phyloP scores from a whole-genome alignment of 2,113 vertebrate genomes.

The Kryptolebias marmoratus region DNA sequence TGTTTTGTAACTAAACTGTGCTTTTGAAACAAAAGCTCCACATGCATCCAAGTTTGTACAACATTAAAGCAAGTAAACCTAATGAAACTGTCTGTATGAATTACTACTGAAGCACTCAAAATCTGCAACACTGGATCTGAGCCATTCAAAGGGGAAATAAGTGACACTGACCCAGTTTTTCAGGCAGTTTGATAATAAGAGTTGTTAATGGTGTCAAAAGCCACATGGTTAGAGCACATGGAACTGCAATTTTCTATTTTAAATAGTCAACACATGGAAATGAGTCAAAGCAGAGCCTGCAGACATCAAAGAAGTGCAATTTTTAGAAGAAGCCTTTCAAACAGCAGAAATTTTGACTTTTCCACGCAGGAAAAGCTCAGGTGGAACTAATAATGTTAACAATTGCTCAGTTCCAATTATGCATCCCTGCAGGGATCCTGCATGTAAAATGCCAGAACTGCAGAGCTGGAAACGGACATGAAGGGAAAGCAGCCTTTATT shows the following conservation, averaged over 20 bases:
- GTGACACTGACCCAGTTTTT: conserved; percentile 8
- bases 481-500: conserved; percentile 3
- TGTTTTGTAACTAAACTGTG: not conserved
- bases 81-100: not conserved
- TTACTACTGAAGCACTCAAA: not conserved
- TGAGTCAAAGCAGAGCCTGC: conserved; percentile 4
- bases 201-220: conserved; percentile 11
- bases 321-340: conserved; percentile 24
- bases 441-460: not conserved
- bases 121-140: conserved; percentile 7
- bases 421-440: conserved; percentile 16
- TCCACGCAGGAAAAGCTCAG: conserved; percentile 7
- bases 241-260: conserved; percentile 14
- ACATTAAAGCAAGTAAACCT: not conserved
- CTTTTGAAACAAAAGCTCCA: not conserved
- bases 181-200: conserved; percentile 1
- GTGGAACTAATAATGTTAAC: conserved; percentile 31
- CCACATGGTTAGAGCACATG: not conserved
- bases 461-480: not conserved
- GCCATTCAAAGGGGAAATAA: conserved; percentile 6
- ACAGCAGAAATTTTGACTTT: conserved; percentile 13
- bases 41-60: not conserved
- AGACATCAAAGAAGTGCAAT: conserved; percentile 17
- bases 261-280: conserved; percentile 21
- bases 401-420: conserved; percentile 22